Conservation (phyloP, 2,113 vertebrate genomes). For the Poeciliopsis occidentalis region DNA sequence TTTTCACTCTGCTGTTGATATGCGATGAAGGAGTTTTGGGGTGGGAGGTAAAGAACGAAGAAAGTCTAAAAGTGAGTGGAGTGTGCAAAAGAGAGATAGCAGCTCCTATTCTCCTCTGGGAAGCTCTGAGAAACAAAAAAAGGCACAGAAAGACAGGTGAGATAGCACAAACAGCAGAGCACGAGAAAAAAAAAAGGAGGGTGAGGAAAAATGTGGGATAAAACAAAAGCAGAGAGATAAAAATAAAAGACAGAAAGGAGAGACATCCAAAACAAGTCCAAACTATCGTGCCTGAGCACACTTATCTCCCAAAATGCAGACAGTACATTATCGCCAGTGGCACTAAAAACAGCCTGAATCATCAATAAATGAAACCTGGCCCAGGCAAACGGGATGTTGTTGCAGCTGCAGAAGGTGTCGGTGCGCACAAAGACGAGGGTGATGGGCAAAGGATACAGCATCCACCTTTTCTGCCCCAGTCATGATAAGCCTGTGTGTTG, state of each 20-base stretch:
- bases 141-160: constrained; percentile 46
- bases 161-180: constrained; percentile 53
- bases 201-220: constrained; percentile 37
- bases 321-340: constrained; percentile 60
- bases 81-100: constrained; percentile 70
- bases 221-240: constrained; percentile 45
- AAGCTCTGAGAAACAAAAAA: constrained; percentile 16
- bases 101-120: constrained; percentile 55
- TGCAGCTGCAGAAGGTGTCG: constrained; percentile 31
- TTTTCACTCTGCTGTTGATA: constrained; percentile 55
- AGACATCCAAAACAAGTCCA: constrained; percentile 52
- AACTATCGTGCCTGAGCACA: constrained; percentile 53
- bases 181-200: constrained; percentile 5
- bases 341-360: constrained; percentile 57
- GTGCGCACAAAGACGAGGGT: constrained; percentile 17
- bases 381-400: constrained; percentile 52
- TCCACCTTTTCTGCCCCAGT: constrained; percentile 10
- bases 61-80: constrained; percentile 50
- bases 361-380: constrained; percentile 61
- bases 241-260: constrained; percentile 49
- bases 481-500: constrained; percentile 52
- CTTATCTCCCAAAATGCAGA: constrained; percentile 70
- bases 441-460: constrained; percentile 28
- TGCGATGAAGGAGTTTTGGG: constrained; percentile 34
- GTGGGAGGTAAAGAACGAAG: constrained; percentile 11